Evolutionary conservation across 2,113 vertebrate genomes (phyloP).

Genomic region (Alosa alosa): DNA sequence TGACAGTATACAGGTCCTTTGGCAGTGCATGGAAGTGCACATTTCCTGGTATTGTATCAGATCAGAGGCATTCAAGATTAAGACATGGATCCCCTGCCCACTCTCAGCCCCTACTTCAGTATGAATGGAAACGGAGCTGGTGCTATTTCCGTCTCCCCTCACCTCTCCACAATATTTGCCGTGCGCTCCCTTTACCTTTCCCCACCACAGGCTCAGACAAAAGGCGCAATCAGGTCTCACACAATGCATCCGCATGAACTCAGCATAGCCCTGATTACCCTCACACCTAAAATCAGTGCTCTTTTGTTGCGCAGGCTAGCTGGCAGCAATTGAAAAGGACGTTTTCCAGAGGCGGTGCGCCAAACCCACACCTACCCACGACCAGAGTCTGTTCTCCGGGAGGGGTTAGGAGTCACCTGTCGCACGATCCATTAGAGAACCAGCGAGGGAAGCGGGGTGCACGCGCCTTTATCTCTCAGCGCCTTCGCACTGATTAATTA

Average conservation of each 20-base stretch:
- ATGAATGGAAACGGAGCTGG: not conserved
- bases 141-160: not conserved
- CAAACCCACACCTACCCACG: not conserved
- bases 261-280: conserved; percentile 61
- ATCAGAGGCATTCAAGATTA: not conserved
- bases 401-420: conserved; percentile 47
- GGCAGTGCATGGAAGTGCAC: not conserved
- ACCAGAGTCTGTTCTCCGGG: not conserved
- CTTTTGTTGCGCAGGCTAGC: conserved; percentile 52
- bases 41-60: not conserved
- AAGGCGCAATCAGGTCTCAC: conserved; percentile 59
- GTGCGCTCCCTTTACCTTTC: not conserved
- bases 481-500: conserved; percentile 64
- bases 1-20: not conserved
- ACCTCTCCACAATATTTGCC: conserved; percentile 15
- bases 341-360: not conserved
- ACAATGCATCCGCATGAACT: conserved; percentile 39
- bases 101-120: conserved; percentile 30
- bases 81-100: not conserved
- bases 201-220: conserved; percentile 46
- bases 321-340: not conserved
- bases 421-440: conserved; percentile 61
- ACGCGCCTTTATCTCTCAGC: conserved; percentile 52
- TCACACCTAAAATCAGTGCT: conserved; percentile 58
- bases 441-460: conserved; percentile 23